Conservation (phyloP, 2,888 invertebrate species). For the Eurois occulta region DNA sequence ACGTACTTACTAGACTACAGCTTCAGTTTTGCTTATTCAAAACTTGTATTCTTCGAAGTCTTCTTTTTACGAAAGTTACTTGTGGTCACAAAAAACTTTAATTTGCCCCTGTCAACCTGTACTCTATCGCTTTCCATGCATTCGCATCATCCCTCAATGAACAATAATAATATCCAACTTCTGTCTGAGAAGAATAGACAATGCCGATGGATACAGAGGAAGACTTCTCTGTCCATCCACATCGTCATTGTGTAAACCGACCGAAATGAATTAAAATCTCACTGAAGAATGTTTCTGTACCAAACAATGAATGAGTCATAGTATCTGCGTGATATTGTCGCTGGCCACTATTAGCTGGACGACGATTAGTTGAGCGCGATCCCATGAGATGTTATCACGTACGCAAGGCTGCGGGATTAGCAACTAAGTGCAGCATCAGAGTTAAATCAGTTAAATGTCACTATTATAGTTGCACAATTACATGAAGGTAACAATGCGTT, state of each 20-base stretch:
- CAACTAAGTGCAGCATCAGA: conserved; percentile 32
- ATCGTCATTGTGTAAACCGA: not conserved
- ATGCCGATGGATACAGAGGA: not conserved
- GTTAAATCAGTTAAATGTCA: conserved; percentile 8
- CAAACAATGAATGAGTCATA: conserved; percentile 10
- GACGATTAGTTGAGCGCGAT: conserved; percentile 12
- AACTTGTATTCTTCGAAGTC: not conserved
- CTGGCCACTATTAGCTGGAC: conserved; percentile 23
- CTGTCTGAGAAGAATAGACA: not conserved
- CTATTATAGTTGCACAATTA: conserved; percentile 17
- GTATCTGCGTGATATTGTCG: conserved; percentile 23
- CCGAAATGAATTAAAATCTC: not conserved
- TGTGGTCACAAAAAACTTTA: not conserved
- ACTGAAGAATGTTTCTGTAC: conserved; percentile 8
- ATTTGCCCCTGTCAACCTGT: not conserved
- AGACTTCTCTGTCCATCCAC: not conserved
- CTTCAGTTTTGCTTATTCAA: not conserved
- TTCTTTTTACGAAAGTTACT: not conserved
- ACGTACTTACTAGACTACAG: not conserved
- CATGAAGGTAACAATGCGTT: not conserved
- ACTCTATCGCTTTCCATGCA: not conserved
- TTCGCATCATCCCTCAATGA: not conserved
- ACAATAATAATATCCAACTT: not conserved
- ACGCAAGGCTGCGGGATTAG: conserved; percentile 45
- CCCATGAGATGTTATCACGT: conserved; percentile 44